A percentile compares a stretch with the other conserved stretches of the same genome.
Evolutionary conservation across 1,140 invertebrate species (phyloP).

Genomic region (Rhagoletis pomonella): DNA sequence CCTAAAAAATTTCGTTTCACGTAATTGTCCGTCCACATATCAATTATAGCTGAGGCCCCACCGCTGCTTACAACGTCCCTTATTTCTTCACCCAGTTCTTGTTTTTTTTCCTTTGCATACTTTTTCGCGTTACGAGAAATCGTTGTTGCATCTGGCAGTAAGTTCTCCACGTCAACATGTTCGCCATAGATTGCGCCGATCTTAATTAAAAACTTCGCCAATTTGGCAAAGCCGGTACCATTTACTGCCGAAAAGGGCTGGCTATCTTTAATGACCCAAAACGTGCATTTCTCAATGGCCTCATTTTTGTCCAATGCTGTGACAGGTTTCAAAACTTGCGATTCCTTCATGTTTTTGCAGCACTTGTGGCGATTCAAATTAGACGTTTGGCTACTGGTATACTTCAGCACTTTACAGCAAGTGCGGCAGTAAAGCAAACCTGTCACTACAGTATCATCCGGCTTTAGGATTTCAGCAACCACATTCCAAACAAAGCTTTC

Average conservation of each 20-base stretch:
- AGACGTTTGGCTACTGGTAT: not conserved
- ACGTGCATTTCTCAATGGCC: not conserved
- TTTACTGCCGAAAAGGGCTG: conserved; percentile 10
- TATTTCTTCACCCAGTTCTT: not conserved
- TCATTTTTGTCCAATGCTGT: conserved; percentile 10
- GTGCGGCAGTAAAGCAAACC: not conserved
- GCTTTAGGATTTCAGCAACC: too few relatives aligned
- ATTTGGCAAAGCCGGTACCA: conserved; percentile 15
- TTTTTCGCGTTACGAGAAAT: too few relatives aligned
- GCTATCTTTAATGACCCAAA: conserved; percentile 23
- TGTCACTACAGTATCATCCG: not conserved
- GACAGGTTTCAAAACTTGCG: not conserved
- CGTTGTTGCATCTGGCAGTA: too few relatives aligned
- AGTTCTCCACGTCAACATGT: too few relatives aligned
- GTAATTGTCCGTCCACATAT: conserved; percentile 47
- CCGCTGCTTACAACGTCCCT: not conserved
- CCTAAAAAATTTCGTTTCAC: conserved; percentile 14
- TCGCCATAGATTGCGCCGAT: too few relatives aligned
- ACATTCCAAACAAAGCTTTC: too few relatives aligned
- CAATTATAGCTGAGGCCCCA: conserved; percentile 11
- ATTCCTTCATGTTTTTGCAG: not conserved
- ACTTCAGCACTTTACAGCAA: not conserved
- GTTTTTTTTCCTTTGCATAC: not conserved
- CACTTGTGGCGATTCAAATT: conserved; percentile 39
- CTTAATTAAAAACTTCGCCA: not conserved